Evolutionary conservation across 92 coral and sea anemone species (phyloP).

Genomic region (Parazoanthus atlanticus): DNA sequence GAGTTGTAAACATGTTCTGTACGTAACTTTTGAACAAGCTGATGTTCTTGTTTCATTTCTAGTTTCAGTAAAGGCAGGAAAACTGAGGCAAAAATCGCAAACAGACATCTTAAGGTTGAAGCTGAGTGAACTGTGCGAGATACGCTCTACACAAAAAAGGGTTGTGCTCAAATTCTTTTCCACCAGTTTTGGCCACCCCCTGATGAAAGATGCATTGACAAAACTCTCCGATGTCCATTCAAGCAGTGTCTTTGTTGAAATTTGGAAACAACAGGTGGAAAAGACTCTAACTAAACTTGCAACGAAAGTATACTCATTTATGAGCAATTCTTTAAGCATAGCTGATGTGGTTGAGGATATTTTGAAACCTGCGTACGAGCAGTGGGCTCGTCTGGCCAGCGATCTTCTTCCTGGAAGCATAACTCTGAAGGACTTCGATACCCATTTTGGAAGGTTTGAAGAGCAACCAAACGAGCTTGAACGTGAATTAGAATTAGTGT

Average conservation of each 20-base stretch:
- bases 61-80: not conserved
- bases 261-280: slow-evolving; percentile 63
- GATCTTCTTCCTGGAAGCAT: slow-evolving; percentile 44
- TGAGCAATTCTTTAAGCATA: slow-evolving; percentile 40
- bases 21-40: too few species aligned
- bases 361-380: slow-evolving; percentile 51
- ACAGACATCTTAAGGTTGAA: slow-evolving; percentile 23
- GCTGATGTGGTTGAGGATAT: slow-evolving; percentile 50
- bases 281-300: slow-evolving; percentile 42
- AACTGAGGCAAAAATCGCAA: slow-evolving; percentile 10
- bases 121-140: slow-evolving; percentile 53
- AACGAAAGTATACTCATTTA: slow-evolving; percentile 42
- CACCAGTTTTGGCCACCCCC: slow-evolving; percentile 47
- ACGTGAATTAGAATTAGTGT: slow-evolving; percentile 53
- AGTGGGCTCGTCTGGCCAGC: slow-evolving; percentile 38
- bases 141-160: slow-evolving; percentile 9
- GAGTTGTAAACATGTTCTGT: too few species aligned
- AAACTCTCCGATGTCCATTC: slow-evolving; percentile 38
- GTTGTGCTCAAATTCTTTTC: slow-evolving; percentile 27
- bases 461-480: slow-evolving; percentile 27
- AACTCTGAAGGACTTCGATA: slow-evolving; percentile 57
- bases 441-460: slow-evolving; percentile 39
- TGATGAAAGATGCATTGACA: slow-evolving; percentile 36
- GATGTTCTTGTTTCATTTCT: not conserved
- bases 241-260: slow-evolving; percentile 56